Base-by-base conservation (phyloP, 1,140 invertebrate species). In the Rhyzopertha dominica region DNA sequence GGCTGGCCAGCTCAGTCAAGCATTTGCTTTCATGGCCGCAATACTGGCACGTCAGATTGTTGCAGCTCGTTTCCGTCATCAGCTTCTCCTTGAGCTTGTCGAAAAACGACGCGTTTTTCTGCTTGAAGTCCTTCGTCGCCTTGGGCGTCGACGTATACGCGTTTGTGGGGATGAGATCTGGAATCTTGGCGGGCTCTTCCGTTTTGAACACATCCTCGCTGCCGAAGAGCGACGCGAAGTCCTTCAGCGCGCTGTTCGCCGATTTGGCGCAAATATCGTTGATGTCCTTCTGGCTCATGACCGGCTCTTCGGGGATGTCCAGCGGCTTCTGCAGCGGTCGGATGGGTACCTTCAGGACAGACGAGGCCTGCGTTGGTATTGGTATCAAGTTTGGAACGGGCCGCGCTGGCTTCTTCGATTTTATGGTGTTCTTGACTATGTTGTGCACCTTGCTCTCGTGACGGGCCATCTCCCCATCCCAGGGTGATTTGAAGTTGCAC, bases 21-120 rank as follows among this genome's bases (percentile, higher is more conserved):
- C 84, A 89, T 64, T 90, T 90, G 43, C 86, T 86, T 63, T 84
- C 75, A 61, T 88, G 83, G 2, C 82, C 80, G 59, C 86, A 90
- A 40, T 76, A 74, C 53, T 78, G 77, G 59, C 86, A 90, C 7
- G 74, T 74, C n/a, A 85, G 66, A 52, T 78, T 76, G 25, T 75
- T 75, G 8, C 53, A 76, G 25, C 73, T 74, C 5, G 50, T 53
- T 28, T 59, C 58, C 48, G 78, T 66, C 66, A 73, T 70, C 22
- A 88, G 62, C 67, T 81, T 80, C 62, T 85, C 82, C 66, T 87
- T 87, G 10, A 90, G 69, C 61, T 81, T 82, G 57, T 91, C 85
- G 60, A 90, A 88, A 61, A 90, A 90, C 8, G 81, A 85, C 12
- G 80, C 75, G 54, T 82, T 83, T 59, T 85, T 86, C 67, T 81